Percentiles rank a stretch among this genome's conserved stretches.
Evolutionary conservation across 1,140 invertebrate genomes (phyloP).

Genomic region (Drosophila bocqueti): DNA sequence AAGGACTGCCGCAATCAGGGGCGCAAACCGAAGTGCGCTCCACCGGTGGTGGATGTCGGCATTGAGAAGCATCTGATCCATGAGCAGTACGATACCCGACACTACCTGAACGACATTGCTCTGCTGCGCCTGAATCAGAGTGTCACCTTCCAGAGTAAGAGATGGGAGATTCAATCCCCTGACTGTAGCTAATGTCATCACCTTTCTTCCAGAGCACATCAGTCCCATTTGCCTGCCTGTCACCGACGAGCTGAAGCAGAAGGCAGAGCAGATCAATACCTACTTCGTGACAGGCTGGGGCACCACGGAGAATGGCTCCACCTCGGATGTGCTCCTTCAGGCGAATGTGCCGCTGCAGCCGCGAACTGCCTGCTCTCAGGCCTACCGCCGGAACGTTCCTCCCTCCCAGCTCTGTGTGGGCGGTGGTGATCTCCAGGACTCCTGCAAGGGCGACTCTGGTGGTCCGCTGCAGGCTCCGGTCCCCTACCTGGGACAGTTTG

Average conservation of each 20-base stretch:
- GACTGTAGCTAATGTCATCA: background rate
- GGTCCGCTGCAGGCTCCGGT: conserved; percentile 79
- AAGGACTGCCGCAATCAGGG: conserved; percentile 86
- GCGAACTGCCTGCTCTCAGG: conserved; percentile 39
- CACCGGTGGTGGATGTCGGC: conserved; percentile 86
- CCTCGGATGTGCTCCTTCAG: conserved; percentile 70
- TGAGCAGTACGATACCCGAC: conserved; percentile 86
- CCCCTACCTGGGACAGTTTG: conserved; percentile 48
- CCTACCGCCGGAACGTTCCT: conserved; percentile 49
- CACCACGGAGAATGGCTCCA: conserved; percentile 68
- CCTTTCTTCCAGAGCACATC: conserved; percentile 85
- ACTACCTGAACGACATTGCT: conserved; percentile 89
- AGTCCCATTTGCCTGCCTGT: conserved; percentile 90
- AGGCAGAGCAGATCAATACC: conserved; percentile 61
- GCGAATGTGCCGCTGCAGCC: conserved; percentile 59
- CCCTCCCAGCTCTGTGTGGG: conserved; percentile 66
- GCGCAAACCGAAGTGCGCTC: conserved; percentile 84
- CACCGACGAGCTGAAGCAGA: conserved; percentile 77
- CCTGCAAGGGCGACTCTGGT: conserved; percentile 87
- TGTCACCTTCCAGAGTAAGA: conserved; percentile 59
- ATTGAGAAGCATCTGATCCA: conserved; percentile 87
- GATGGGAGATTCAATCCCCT: accelerated
- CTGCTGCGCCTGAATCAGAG: conserved; percentile 85
- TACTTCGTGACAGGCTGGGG: conserved; percentile 87
- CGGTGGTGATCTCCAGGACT: conserved; percentile 85